Conservation (phyloP, 2,797 vertebrate species). For the Parauchenoglanis ngamensis region DNA sequence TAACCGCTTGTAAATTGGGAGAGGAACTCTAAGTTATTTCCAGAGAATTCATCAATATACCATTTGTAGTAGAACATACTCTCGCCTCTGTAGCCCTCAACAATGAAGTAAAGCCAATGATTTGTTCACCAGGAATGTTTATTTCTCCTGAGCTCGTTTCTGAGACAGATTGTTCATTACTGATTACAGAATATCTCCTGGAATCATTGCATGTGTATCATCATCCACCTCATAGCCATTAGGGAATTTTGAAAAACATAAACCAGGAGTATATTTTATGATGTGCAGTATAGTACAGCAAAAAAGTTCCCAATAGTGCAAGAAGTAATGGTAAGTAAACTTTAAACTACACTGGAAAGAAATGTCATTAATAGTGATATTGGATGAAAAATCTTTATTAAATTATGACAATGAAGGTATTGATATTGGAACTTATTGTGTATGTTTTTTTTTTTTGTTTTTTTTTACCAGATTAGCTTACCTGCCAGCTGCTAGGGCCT, state of each 20-base stretch:
- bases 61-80: not conserved
- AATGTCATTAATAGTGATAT: not conserved
- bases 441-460: too few species aligned
- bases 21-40: not conserved
- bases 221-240: not conserved
- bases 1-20: not conserved
- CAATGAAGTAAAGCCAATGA: not conserved
- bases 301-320: not conserved
- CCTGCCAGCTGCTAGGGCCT: slow-evolving; percentile 73
- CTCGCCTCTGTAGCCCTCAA: too few species aligned
- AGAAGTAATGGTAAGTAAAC: not conserved
- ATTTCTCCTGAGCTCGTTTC: not conserved
- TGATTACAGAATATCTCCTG: not conserved
- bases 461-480: slow-evolving; percentile 44
- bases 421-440: not conserved
- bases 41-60: not conserved
- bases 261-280: not conserved
- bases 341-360: not conserved
- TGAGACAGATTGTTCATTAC: too few species aligned
- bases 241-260: not conserved
- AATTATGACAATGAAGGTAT: not conserved
- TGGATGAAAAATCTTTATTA: not conserved
- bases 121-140: not conserved
- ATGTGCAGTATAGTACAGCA: not conserved
- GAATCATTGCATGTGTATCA: not conserved